phyloP scores from a whole-genome alignment of 1,140 invertebrate genomes.

The Centruroides sculpturatus region DNA sequence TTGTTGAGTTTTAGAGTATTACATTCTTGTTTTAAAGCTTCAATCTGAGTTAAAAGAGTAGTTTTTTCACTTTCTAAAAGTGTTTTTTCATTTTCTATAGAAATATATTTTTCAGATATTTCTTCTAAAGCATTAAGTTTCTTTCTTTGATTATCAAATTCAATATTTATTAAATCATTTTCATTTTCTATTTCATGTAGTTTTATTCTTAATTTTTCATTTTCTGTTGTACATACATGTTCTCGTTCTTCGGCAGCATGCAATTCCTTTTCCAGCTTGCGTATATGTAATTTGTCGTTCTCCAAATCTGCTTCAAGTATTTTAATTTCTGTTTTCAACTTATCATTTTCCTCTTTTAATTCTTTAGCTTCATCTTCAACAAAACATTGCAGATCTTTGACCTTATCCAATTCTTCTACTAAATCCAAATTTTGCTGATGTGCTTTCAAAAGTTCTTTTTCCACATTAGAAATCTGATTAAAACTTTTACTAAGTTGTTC shows the following conservation, averaged over 20 bases:
- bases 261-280: not conserved
- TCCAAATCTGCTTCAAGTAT: not conserved
- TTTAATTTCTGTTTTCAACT: constrained; percentile 1
- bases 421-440: constrained; percentile 1
- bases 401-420: constrained; percentile 6
- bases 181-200: not conserved
- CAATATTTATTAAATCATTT: not conserved
- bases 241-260: not conserved
- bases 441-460: not conserved
- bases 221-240: not conserved
- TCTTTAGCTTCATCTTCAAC: constrained; percentile 12
- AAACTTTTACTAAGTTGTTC: not conserved
- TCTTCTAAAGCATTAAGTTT: not conserved
- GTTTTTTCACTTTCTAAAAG: too few relatives aligned
- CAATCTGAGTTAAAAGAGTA: too few relatives aligned
- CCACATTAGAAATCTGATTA: not conserved
- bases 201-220: not conserved
- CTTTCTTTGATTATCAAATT: not conserved
- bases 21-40: too few relatives aligned
- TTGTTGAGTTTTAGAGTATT: too few relatives aligned
- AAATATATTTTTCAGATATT: too few relatives aligned
- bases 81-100: too few relatives aligned
- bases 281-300: not conserved
- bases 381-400: constrained; percentile 11
- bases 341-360: constrained; percentile 2